Conservation (phyloP, 2,113 vertebrate genomes). For the Saguinus midas region DNA sequence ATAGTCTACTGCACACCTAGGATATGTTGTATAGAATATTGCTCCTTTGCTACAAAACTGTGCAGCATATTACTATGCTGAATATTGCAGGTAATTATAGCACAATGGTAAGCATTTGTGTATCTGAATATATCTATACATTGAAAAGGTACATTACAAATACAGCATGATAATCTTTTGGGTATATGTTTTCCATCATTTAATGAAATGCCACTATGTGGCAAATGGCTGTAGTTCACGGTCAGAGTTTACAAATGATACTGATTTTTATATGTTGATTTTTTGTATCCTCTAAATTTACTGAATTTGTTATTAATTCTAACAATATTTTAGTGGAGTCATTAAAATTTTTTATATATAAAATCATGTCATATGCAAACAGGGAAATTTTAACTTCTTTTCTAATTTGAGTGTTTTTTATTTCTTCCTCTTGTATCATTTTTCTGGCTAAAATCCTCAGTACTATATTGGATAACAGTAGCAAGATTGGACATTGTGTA, state of each 20-base stretch:
- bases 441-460: not conserved
- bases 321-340: not conserved
- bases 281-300: not conserved
- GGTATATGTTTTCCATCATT: too few relatives aligned
- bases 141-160: not conserved
- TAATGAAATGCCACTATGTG: too few relatives aligned
- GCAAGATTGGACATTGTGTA: not conserved
- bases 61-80: not conserved
- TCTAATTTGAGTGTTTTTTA: not conserved
- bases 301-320: not conserved
- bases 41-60: not conserved
- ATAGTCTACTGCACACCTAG: not conserved
- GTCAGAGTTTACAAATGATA: not conserved
- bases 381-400: not conserved
- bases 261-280: not conserved
- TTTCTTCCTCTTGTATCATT: not conserved
- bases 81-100: not conserved
- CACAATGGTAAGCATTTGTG: not conserved
- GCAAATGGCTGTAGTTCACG: not conserved
- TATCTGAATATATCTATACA: not conserved
- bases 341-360: not conserved
- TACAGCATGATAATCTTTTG: not conserved
- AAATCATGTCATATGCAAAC: not conserved
- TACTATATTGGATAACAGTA: not conserved
- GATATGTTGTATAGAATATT: not conserved